These are phyloP conservation scores for Tenrec ecaudatus DNA, from an alignment of 2,113 vertebrate genomes.

Conservation along the genomic window DNA sequence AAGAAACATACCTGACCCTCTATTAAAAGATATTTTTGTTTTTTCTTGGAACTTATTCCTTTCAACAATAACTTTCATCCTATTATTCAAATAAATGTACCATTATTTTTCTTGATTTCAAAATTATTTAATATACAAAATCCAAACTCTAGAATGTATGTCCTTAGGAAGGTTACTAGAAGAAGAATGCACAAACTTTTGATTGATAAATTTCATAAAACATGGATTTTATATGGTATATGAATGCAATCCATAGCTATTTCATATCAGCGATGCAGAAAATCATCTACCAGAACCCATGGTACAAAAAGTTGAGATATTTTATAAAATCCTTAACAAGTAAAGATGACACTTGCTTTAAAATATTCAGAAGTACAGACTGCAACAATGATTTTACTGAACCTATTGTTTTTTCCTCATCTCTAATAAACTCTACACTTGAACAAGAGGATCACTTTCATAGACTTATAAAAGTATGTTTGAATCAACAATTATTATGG, in stretches of 20 bases:
- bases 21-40: conserved; percentile 23
- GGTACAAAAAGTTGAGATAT: neutral
- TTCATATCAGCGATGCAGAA: conserved; percentile 13
- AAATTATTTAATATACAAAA: conserved; percentile 5
- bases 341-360: conserved; percentile 38
- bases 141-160: conserved; percentile 1
- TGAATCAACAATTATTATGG: conserved; percentile 23
- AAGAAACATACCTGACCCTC: neutral
- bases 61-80: neutral
- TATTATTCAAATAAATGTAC: neutral
- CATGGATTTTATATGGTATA: neutral
- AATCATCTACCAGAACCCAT: neutral
- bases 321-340: conserved; percentile 24
- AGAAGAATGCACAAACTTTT: neutral
- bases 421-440: conserved; percentile 22
- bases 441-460: conserved; percentile 8
- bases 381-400: conserved; percentile 35
- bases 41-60: neutral
- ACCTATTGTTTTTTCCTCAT: neutral
- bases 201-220: conserved; percentile 49
- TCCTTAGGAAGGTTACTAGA: neutral
- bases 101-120: neutral
- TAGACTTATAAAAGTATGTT: neutral
- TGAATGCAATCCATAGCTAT: neutral
- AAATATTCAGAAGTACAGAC: conserved; percentile 34